phyloP scores from a whole-genome alignment of 2,113 vertebrate genomes.

The Zosterops borbonicus region DNA sequence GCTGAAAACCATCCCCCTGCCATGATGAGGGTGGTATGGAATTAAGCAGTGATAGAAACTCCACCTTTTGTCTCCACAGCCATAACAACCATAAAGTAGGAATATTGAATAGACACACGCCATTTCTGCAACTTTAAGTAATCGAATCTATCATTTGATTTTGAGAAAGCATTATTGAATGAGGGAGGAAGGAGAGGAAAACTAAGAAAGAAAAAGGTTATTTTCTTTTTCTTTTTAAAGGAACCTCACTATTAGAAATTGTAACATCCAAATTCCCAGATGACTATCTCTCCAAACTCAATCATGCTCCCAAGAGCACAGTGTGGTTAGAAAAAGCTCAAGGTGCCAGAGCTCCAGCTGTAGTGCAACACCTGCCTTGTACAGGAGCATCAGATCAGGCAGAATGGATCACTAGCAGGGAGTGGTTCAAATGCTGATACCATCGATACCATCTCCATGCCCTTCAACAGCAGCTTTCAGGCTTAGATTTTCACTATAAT shows the following conservation, averaged over 20 bases:
- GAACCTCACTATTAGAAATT: not conserved
- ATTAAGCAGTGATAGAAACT: not conserved
- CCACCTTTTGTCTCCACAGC: not conserved
- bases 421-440: not conserved
- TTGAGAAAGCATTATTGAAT: not conserved
- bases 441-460: not conserved
- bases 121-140: not conserved
- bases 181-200: not conserved
- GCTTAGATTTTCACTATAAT: not conserved
- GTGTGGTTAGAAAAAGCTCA: not conserved
- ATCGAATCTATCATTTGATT: not conserved
- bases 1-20: not conserved
- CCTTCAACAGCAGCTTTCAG: not conserved
- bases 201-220: not conserved
- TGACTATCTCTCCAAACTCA: not conserved
- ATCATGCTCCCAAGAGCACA: not conserved
- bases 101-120: not conserved
- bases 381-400: not conserved
- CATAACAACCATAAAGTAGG: not conserved
- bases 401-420: not conserved
- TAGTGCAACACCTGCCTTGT: not conserved
- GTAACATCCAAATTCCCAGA: not conserved
- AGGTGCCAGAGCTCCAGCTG: not conserved
- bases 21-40: not conserved
- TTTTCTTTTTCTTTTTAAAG: not conserved